Evolutionary conservation across 2,888 invertebrate species (phyloP), one percentile per base, ranked within the genome.

Genomic region (Fragum whitleyi): DNA sequence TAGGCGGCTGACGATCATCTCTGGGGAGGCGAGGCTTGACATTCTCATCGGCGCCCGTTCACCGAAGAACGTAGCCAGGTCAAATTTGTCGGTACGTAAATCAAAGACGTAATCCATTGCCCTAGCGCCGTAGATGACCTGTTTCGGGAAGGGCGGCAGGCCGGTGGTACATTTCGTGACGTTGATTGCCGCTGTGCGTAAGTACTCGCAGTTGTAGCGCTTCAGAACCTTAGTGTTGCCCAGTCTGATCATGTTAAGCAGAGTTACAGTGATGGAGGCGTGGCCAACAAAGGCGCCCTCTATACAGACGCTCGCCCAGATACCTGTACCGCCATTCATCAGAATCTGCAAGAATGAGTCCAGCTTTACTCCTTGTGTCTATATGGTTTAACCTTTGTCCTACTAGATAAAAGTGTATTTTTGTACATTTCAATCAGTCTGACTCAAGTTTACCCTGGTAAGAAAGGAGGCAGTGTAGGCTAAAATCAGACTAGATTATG

Each of bases 111-210:
- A 69, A 36, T 79, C 79, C 21, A 62, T n/a, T 6, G 79, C 79
- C 9, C 75, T 51, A 2, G 32, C 28, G 5, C 79, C 79, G 39
- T 74, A 79, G 7, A 79, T 39, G 0, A 70, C 61, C 32, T 74
- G 70, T 47, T 57, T 57, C 19, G 26, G 26, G 28, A 57, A 57
- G 23, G 57, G 57, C 11, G 57, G 57, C 28, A 39, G 28, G 42
- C 65, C 70, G 0, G 70, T 79, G 39, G 75, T 75, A 16, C 71
- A 71, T 57, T 72, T 62, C 7, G 79, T 79, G 7, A 65, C 71
- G 55, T 65, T 76, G 23, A 75, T 79, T 51, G 79, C 79, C 0
- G 79, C 79, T 39, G 74, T 28, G 26, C 79, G 57, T 7, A 79
- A 61, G 23, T 74, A 74, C 5, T 68, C 26, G 53, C 79, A 79